A percentile compares a stretch with the other conserved stretches of the same genome.
phyloP scores from a whole-genome alignment of 2,113 vertebrate species.

The Oenanthe melanoleuca region DNA sequence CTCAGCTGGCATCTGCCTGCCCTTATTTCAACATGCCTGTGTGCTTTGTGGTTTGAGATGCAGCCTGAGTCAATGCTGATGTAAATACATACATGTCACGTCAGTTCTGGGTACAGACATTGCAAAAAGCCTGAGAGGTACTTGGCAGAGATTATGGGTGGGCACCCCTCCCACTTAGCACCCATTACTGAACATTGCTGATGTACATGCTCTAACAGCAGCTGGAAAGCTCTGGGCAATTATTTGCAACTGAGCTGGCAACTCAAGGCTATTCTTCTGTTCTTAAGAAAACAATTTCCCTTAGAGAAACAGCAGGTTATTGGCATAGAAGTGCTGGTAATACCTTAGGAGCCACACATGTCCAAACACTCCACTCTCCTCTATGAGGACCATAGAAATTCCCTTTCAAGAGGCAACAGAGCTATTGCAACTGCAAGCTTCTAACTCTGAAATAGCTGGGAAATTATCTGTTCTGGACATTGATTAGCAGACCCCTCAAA shows the following conservation, averaged over 20 bases:
- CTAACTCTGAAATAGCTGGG: neutral
- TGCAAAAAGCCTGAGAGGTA: slow-evolving; percentile 6
- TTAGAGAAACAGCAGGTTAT: neutral
- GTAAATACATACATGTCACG: neutral
- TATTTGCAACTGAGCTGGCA: neutral
- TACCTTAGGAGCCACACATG: neutral
- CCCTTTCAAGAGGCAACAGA: neutral
- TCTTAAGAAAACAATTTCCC: neutral
- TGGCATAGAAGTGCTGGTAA: neutral
- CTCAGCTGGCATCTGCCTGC: neutral
- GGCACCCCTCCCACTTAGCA: neutral
- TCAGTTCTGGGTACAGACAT: slow-evolving; percentile 5
- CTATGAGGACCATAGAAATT: neutral
- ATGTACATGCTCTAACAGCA: neutral
- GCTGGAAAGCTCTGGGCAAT: neutral
- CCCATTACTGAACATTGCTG: neutral
- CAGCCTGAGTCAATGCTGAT: neutral
- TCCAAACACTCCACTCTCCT: neutral
- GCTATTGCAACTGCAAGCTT: neutral
- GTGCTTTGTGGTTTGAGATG: neutral
- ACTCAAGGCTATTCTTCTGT: neutral
- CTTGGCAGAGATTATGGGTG: neutral
- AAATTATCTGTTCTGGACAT: neutral
- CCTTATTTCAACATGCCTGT: slow-evolving; percentile 4
- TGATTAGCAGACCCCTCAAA: neutral